Base-by-base conservation (phyloP, 35 echinoderm and acorn worm species). In the Apostichopus californicus region DNA sequence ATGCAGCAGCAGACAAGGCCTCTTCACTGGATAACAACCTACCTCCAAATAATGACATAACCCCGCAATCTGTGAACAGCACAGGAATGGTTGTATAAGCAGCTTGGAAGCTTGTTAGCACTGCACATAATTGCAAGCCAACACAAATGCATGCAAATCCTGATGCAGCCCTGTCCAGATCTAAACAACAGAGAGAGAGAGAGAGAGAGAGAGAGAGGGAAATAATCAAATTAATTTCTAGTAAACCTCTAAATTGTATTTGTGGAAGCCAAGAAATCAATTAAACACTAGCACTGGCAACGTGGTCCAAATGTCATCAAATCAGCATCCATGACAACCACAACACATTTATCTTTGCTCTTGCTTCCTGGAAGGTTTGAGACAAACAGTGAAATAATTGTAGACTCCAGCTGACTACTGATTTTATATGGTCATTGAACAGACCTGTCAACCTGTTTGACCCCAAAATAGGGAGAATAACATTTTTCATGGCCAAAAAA, bases 31-130 rank as follows among this genome's bases (percentile, higher is more conserved):
- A 46, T 46, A 46, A 3, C 2, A 54, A 65, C 88, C 91, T 88
- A 97, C 96, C 92, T 93, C 92, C 96, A 90, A 98, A 95, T 80
- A 98, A 92, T 60, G 93, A 98, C 96, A 98, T 98, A 54, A 95
- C 92, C 26, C 96, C 96, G 56, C 96, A 95, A 86, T 95, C 94
- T 5, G 94, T 98, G 57, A 98, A 98, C 26, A 98, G 92, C 53
- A 93, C 92, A 13, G 94, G 90, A 46, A 93, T 24, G 23, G 93
- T 95, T 5, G 96, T 98, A 68, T 93, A 98, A 13, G 96, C 92
- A 20, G 93, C 96, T 66, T 98, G 96, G 63, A 93, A 91, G 68
- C 96, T 98, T 52, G 94, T 98, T 58, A 98, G 81, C 15, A 95
- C 94, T 1, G 86, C 94, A 98, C 92, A 98, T 61, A 98, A 92